Conservation (phyloP, 2,797 vertebrate genomes). For the Microctenopoma steveboyesi region DNA sequence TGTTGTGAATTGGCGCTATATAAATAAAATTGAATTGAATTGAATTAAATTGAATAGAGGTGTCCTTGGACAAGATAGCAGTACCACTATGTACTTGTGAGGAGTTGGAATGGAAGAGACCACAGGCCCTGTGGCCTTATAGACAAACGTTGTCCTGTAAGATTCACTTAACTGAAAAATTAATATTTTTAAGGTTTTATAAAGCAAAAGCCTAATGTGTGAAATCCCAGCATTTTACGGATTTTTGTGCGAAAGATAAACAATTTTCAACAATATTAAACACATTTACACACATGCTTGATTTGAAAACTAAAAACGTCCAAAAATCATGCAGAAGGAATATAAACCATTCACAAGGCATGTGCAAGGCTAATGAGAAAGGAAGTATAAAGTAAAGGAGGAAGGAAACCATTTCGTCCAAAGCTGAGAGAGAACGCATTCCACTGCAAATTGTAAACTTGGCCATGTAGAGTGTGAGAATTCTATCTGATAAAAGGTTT, state of each 20-base stretch:
- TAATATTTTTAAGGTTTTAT: too few species aligned
- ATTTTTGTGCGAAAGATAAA: conserved; percentile 12
- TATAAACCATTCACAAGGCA: conserved; percentile 25
- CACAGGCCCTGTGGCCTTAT: too few species aligned
- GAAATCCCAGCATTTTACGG: too few species aligned
- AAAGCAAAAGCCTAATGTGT: too few species aligned
- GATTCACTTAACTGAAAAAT: too few species aligned
- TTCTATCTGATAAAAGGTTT: conserved; percentile 71
- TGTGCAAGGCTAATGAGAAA: conserved; percentile 62
- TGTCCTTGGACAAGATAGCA: too few species aligned
- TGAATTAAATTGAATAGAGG: too few species aligned
- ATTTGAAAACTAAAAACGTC: not conserved
- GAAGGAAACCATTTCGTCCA: conserved; percentile 76
- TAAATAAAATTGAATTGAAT: too few species aligned
- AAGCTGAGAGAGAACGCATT: conserved; percentile 64
- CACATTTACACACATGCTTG: not conserved
- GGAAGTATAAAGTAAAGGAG: conserved; percentile 72
- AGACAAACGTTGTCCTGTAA: too few species aligned
- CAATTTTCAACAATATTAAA: not conserved
- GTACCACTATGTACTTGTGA: too few species aligned
- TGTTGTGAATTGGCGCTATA: too few species aligned
- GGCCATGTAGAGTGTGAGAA: conserved; percentile 68
- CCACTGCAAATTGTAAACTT: conserved; percentile 64
- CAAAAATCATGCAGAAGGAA: conserved; percentile 11
- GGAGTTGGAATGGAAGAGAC: too few species aligned